phyloP scores from a whole-genome alignment of 2,888 invertebrate species.

The Ophraella communa region DNA sequence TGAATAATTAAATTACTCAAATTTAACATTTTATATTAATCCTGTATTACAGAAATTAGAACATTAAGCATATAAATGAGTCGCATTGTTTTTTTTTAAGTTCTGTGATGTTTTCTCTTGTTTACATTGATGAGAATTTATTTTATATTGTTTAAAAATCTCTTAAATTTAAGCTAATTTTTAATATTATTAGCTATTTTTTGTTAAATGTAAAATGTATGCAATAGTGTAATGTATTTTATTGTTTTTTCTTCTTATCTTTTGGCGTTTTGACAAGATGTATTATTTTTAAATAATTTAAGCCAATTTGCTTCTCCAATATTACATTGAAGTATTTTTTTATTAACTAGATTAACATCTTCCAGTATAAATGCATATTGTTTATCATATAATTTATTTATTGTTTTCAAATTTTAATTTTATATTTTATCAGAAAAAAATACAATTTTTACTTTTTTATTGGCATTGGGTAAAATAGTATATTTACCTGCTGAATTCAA shows the following conservation, averaged over 20 bases:
- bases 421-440: background rate
- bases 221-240: background rate
- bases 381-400: conserved; percentile 1
- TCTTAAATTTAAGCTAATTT: background rate
- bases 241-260: background rate
- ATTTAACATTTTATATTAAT: background rate
- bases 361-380: background rate
- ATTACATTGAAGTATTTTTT: background rate
- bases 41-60: conserved; percentile 8
- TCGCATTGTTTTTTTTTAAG: conserved; percentile 16
- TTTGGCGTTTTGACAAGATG: too few relatives aligned
- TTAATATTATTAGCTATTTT: background rate
- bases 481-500: too few relatives aligned
- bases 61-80: conserved; percentile 3
- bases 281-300: too few relatives aligned
- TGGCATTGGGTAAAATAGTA: too few relatives aligned
- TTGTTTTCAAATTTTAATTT: conserved; percentile 6
- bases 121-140: conserved; percentile 1
- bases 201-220: conserved; percentile 8
- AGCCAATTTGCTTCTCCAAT: background rate
- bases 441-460: background rate
- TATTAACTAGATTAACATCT: background rate
- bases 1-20: too few relatives aligned
- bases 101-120: conserved; percentile 30
- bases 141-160: background rate